phyloP scores from a whole-genome alignment of 2,113 vertebrate genomes.

The Lampris megalopsis region DNA sequence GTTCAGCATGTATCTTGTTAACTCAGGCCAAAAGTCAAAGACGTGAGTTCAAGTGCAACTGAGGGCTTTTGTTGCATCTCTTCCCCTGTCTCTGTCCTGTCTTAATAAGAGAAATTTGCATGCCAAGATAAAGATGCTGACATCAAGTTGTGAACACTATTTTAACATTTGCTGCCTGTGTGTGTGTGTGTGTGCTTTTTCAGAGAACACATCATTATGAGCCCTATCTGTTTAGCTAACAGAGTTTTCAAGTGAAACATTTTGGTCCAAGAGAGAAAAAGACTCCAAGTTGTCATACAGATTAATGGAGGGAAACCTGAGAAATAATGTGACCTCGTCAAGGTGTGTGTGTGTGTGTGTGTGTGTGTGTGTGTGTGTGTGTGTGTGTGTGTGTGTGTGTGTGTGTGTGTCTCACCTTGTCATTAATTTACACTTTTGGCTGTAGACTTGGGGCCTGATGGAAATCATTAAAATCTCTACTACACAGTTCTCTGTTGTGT shows the following conservation, averaged over 20 bases:
- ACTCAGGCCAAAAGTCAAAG: too few relatives aligned
- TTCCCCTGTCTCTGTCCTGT: too few relatives aligned
- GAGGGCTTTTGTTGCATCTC: too few relatives aligned
- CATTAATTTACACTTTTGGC: conserved; percentile 68
- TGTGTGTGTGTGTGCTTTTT: neutral
- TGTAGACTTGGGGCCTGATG: conserved; percentile 64
- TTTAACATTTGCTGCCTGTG: neutral
- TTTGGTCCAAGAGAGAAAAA: too few relatives aligned
- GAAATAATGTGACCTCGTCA: conserved; percentile 3
- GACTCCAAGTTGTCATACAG: conserved; percentile 20
- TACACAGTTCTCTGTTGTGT: conserved; percentile 74
- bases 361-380: neutral
- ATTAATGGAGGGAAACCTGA: conserved; percentile 9
- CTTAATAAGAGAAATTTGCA: too few relatives aligned
- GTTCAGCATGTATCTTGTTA: too few relatives aligned
- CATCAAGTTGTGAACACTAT: too few relatives aligned
- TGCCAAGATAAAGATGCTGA: too few relatives aligned
- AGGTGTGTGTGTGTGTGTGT: neutral
- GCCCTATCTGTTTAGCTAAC: too few relatives aligned
- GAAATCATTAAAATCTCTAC: conserved; percentile 77
- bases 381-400: neutral
- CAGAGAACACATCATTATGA: neutral
- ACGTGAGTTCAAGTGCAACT: too few relatives aligned
- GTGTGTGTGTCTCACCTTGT: conserved; percentile 11
- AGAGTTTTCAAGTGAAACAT: too few relatives aligned